These are phyloP conservation scores for Conistra vaccinii DNA, from an alignment of 2,888 invertebrate species.

Conservation along the genomic window DNA sequence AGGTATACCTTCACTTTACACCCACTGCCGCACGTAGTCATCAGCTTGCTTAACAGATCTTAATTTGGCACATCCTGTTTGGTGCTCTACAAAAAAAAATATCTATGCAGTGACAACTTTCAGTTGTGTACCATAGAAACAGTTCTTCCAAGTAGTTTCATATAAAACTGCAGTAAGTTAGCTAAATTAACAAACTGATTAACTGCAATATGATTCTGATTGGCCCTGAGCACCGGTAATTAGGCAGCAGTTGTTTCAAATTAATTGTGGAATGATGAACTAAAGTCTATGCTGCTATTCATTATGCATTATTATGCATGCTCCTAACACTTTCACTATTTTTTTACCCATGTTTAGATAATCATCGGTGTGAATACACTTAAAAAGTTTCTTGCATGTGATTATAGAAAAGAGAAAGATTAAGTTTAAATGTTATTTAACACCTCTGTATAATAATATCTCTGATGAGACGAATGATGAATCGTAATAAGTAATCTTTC, in stretches of 20 bases:
- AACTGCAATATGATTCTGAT: slow-evolving; percentile 41
- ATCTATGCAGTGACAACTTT: slow-evolving; percentile 8
- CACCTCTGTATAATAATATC: neutral
- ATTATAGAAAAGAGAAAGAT: slow-evolving; percentile 42
- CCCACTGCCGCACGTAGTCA: slow-evolving; percentile 48
- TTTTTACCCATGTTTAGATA: slow-evolving; percentile 49
- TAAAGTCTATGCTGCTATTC: slow-evolving; percentile 31
- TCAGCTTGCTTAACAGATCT: slow-evolving; percentile 46
- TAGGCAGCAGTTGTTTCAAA: slow-evolving; percentile 28
- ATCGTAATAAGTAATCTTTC: neutral
- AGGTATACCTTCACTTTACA: slow-evolving; percentile 79
- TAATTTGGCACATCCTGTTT: slow-evolving; percentile 61
- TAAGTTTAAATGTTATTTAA: neutral
- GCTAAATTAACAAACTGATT: slow-evolving; percentile 3
- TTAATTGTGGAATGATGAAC: slow-evolving; percentile 33
- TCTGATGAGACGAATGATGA: neutral
- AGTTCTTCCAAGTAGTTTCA: slow-evolving; percentile 30
- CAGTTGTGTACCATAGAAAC: neutral
- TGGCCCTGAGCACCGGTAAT: slow-evolving; percentile 34
- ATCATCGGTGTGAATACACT: slow-evolving; percentile 34
- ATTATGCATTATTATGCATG: slow-evolving; percentile 47
- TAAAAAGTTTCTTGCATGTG: slow-evolving; percentile 26
- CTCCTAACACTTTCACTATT: slow-evolving; percentile 56
- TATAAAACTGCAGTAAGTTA: slow-evolving; percentile 11
- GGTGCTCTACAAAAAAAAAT: slow-evolving; percentile 37